Evolutionary conservation across 2,797 vertebrate genomes (phyloP).

Genomic region (Furcifer pardalis): DNA sequence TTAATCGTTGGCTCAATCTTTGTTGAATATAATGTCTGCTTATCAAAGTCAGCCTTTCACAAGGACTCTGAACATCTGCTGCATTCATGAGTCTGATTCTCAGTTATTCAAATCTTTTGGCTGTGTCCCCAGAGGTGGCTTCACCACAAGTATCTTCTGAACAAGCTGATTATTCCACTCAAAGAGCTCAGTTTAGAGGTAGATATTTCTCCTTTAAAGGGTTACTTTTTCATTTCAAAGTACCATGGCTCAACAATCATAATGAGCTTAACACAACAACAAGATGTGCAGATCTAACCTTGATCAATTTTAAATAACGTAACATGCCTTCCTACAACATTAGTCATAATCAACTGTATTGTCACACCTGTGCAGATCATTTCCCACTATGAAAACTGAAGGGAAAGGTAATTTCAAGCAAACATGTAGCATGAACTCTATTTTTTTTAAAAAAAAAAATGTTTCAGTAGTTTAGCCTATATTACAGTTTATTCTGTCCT

Average conservation of each 20-base stretch:
- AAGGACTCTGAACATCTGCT: neutral
- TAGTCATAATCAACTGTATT: neutral
- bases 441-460: neutral
- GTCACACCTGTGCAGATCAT: neutral
- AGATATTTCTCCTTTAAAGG: neutral
- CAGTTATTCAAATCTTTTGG: neutral
- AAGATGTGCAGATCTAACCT: neutral
- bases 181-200: neutral
- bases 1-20: neutral
- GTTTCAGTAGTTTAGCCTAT: neutral
- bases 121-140: neutral
- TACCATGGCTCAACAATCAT: neutral
- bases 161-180: neutral
- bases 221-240: neutral
- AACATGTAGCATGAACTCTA: neutral
- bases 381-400: neutral
- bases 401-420: neutral
- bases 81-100: neutral
- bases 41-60: neutral
- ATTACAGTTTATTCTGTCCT: neutral
- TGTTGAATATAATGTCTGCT: neutral
- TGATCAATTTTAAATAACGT: neutral
- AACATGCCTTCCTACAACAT: neutral
- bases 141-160: neutral
- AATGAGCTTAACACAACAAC: neutral